phyloP scores from a whole-genome alignment of 2,113 vertebrate genomes.

The Semnornis frantzii region DNA sequence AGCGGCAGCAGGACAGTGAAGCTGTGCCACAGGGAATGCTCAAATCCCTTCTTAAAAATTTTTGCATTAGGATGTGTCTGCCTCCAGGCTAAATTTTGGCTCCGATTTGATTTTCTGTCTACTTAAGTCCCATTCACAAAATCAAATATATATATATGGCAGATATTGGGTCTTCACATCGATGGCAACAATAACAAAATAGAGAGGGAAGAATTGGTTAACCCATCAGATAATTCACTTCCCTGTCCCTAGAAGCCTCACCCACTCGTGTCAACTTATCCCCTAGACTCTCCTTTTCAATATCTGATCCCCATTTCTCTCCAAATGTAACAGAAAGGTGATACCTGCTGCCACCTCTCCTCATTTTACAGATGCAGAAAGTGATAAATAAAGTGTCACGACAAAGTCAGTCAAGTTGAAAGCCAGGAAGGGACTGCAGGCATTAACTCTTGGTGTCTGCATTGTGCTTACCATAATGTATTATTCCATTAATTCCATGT shows the following conservation, averaged over 20 bases:
- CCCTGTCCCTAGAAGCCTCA: background rate
- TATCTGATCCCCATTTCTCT: background rate
- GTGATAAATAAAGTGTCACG: rapidly evolving
- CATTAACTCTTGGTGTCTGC: background rate
- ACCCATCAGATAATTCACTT: background rate
- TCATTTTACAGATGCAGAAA: background rate
- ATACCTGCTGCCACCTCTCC: background rate
- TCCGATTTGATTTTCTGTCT: background rate
- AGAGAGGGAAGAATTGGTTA: background rate
- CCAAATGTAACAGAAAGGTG: background rate
- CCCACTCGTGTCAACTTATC: background rate
- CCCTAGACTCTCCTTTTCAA: background rate
- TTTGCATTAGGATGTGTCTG: background rate
- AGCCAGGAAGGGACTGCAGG: background rate
- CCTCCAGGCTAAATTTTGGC: background rate
- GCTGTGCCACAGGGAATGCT: background rate
- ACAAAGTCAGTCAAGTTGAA: background rate
- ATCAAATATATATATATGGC: background rate
- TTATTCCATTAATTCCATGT: background rate
- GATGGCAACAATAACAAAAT: background rate
- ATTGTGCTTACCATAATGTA: background rate
- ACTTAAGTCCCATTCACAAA: background rate
- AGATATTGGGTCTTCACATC: background rate
- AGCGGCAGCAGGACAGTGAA: background rate
- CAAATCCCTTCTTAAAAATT: background rate